These are phyloP conservation scores for Polyodon spathula DNA, from an alignment of 2,113 vertebrate genomes.

Conservation along the genomic window DNA sequence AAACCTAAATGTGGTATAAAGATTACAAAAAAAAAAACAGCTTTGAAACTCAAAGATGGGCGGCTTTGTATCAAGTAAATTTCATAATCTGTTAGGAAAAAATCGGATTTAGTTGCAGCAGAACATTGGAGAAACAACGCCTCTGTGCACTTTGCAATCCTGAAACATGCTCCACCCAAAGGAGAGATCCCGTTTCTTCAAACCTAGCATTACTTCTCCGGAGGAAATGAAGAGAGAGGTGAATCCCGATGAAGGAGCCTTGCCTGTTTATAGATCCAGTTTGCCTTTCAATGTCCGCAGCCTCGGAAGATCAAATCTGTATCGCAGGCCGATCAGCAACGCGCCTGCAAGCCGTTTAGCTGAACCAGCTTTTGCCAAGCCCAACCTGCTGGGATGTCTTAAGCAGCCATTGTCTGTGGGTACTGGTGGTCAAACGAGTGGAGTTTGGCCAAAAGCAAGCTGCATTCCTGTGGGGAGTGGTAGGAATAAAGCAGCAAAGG, in stretches of 20 bases:
- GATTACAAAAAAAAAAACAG: no score
- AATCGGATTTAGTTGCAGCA: no score
- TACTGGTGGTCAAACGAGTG: background rate
- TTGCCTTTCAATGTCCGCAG: no score
- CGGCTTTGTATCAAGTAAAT: no score
- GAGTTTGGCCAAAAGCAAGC: background rate
- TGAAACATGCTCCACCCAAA: no score
- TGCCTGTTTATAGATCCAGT: background rate
- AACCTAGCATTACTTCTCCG: background rate
- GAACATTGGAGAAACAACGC: no score
- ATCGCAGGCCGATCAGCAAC: background rate
- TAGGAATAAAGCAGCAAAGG: background rate
- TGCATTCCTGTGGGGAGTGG: background rate
- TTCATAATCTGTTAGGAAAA: no score
- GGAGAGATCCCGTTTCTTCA: no score
- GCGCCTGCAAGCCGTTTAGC: background rate
- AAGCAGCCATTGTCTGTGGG: background rate
- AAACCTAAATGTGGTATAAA: no score
- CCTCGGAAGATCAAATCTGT: background rate
- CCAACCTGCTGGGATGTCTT: background rate
- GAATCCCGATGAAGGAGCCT: background rate
- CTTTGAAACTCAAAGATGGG: no score
- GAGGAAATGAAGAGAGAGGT: background rate
- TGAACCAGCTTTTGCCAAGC: background rate
- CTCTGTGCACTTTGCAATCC: no score